Base-by-base conservation (phyloP, 2,797 vertebrate genomes). In the Myripristis jacobus region DNA sequence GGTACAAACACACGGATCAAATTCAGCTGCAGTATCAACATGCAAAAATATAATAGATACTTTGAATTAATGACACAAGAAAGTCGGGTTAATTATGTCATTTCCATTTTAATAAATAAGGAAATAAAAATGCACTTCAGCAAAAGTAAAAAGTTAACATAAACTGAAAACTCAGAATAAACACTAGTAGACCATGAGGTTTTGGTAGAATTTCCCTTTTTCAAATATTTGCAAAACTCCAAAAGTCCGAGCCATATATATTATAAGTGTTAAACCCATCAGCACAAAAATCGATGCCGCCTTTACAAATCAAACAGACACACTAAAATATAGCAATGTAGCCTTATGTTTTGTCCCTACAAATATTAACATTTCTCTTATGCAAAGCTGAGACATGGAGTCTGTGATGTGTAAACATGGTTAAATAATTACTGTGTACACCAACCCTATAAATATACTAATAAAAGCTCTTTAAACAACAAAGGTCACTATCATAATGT, bases 91-190 rank as follows among this genome's bases (percentile, higher is more conserved):
- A 38, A 52, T 58, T 54, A 24, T 50, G 4, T 16, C 66, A 46
- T 55, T 64, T 48, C 34, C 13, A 38, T 57, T 91, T 90, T 88
- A 90, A 88, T 88, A 86, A 81, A 89, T 84, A 83, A 46, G 31
- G 8, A 85, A 75, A 87, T 60, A 66, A 59, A 81, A 85, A 81
- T 57, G 78, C 68, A 86, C 25, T 53, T 63, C 29, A 70, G 47
- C 54, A 76, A 53, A 36, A 81, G 64, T 22, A 56, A 57, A 18
- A 79, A 59, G 79, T 50, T 55, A 66, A 62, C 25, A 25, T 6
- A 44, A 41, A 27, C 10, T 22, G 25, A 27, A 62, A 36, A 56
- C 36, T 29, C 15, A 15, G 2, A 27, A 24, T 29, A 75, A 70
- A 61, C 52, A 70, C 21, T 61, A 43, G 71, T 25, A 78, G 75